Base-by-base conservation (phyloP, 2,888 invertebrate genomes). In the Drosophila borborema region DNA sequence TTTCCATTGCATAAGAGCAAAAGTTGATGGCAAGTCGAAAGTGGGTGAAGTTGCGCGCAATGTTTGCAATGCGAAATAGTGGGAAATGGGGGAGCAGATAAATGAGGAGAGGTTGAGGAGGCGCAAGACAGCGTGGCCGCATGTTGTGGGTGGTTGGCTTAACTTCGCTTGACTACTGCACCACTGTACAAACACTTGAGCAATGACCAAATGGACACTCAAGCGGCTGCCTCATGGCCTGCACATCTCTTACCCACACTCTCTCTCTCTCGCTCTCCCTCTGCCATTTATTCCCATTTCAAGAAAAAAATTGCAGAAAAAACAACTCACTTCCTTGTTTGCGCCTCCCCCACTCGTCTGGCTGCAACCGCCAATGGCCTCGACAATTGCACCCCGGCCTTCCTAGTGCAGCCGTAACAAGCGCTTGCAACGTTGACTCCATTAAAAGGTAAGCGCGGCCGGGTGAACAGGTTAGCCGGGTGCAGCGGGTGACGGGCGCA, bases 1-100 rank as follows among this genome's bases (percentile, higher is more conserved):
- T 87, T 87, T 84, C 86, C 87, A 87, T 84, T 87, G 82, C 87
- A 85, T 83, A 87, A 84, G 85, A 84, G 85, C 77, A 80, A 72
- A 72, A 84, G 80, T 84, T 87, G 76, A 71, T 70, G 77, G 68
- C 62, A 61, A 69, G 72, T 53, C 63, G 61, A 72, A 81, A 77
- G 67, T 72, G 71, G 68, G 81, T 77, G 79, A 79, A 79, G 74
- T 59, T 70, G 65, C 55, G 53, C 10, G 8, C 45, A 46, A 23
- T 46, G 46, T 46, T 46, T 46, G 46, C 46, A 23, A 46, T 23
- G 46, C 12, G n/a, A 5, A 9, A 34, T 3, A 10, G 48, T 10
- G n/a, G 23, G 12, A 41, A n/a, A 45, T 6, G 20, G 2, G 20
- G 12, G 16, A 28, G 28, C 1, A 28, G 28, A 28, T 28, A 6